Base-by-base conservation (phyloP, 2,113 vertebrate genomes). In the Alectura lathami region DNA sequence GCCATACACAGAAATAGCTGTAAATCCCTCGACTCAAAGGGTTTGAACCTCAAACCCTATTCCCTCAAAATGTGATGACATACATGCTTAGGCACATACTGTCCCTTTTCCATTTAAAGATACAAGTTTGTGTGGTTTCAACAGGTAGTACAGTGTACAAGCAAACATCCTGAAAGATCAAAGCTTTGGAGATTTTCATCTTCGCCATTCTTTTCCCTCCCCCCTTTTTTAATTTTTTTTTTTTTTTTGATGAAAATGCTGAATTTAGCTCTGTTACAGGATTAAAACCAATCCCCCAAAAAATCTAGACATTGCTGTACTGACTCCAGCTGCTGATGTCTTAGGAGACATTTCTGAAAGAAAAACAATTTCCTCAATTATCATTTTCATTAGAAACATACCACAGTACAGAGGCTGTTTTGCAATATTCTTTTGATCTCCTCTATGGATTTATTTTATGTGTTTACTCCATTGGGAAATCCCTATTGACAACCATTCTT, bases 321-420 rank as follows among this genome's bases (percentile, higher is more conserved):
- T 89, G 74, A 62, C 9, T 50, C 8, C 40, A 77, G 50, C 67
- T 91, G 26, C 40, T 92, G 57, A 82, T 93, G 72, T 80, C 64
- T 93, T 60, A 91, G n/a, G 60, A 89, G 83, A 69, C 43, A 91
- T 92, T 96, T 94, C 67, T 88, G 84, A 86, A 94, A 94, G 79
- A 83, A 78, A 80, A 96, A 29, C 3, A 42, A 69, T 89, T 94
- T 94, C 72, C 12, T 51, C 21, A 68, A 66, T 95, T 95, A 90
- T 10, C 0, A 22, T 89, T 93, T 97, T 96, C 40, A 82, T 92
- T 88, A 77, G 83, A 97, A 96, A 57, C 30, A 50, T 64, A 54
- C 38, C 36, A 30, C 77, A 89, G 48, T 80, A 45, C 62, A 86
- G 93, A 69, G 78, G 73, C 12, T 84, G 9, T n/a, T 73, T 76